Percentiles rank a stretch among this genome's conserved stretches.
Evolutionary conservation across 2,113 vertebrate genomes (phyloP).

Genomic region (Leptobrachium leishanense): DNA sequence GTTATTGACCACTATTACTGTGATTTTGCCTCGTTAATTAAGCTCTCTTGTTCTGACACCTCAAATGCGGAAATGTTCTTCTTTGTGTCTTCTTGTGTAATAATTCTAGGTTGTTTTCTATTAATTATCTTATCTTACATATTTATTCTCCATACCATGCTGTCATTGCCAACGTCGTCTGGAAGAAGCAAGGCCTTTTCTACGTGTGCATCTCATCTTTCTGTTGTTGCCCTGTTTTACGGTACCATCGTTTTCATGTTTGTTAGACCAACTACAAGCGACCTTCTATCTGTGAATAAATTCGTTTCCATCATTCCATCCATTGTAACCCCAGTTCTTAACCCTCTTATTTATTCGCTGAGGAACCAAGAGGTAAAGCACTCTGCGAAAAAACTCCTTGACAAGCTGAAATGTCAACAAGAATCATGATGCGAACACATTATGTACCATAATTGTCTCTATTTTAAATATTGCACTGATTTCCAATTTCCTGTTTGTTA

Average conservation of each 20-base stretch:
- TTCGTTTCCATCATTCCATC: constrained; percentile 22
- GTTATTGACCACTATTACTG: constrained; percentile 39
- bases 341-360: constrained; percentile 26
- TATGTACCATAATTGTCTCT: too few relatives aligned
- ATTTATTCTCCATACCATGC: neutral
- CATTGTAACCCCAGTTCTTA: constrained; percentile 23
- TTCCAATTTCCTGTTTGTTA: too few relatives aligned
- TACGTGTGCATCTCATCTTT: constrained; percentile 26
- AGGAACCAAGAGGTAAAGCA: constrained; percentile 31
- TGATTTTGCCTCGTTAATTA: constrained; percentile 30
- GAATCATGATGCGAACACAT: too few relatives aligned
- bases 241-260: constrained; percentile 35
- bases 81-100: constrained; percentile 6
- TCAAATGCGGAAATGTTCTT: constrained; percentile 13
- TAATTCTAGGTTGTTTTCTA: constrained; percentile 32
- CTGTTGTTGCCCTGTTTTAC: constrained; percentile 32
- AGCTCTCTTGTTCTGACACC: constrained; percentile 16
- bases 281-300: constrained; percentile 11
- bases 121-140: constrained; percentile 16
- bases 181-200: constrained; percentile 30
- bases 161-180: neutral
- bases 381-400: neutral
- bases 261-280: neutral
- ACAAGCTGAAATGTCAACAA: too few relatives aligned
- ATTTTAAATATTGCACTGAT: too few relatives aligned